Base-by-base conservation (phyloP, 2,113 vertebrate species). In the Pterophyllum scalare region DNA sequence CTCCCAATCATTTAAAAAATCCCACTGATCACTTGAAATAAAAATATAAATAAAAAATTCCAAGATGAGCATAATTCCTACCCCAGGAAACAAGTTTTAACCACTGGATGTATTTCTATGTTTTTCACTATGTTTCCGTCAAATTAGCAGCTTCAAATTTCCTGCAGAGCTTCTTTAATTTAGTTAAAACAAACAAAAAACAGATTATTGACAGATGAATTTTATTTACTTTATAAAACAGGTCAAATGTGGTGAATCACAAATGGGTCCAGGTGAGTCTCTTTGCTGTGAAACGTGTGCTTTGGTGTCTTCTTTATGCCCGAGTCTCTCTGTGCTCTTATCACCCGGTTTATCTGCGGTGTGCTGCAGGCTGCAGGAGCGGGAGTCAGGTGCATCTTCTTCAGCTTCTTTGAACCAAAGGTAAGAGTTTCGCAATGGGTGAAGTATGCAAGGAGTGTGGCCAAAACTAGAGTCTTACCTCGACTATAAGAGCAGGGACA, bases 341-440 rank as follows among this genome's bases (percentile, higher is more conserved):
- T 70, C 3, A 7, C 0, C 4, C 40, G n/a, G 43, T 52, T 72
- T 52, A 52, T 52, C 26, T 13, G 17, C 31, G 65, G 24, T 72
- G 20, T 52, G 28, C 20, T 72, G 65, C 43, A 72, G 65, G 0
- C 65, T 70, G 24, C 43, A 52, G 43, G 24, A 72, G 2, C 5
- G 24, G 14, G 64, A 67, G 24, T 19, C 28, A 0, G 9, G 0
- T 3, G 12, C 65, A 31, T 26, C 0, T 0, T 28, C 65, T 52
- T 70, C 65, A 28, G 24, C 20, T 70, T 31, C 43, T 31, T 70
- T 24, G 65, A 52, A 31, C 17, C 20, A 49, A 70, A 28, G 0
- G 38, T 65, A 65, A 65, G 38, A 46, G 38, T 46, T 26, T 0
- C 14, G 17, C 0, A 46, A 46, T 26, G 38, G n/a, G 4, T 43